phyloP scores from a whole-genome alignment of 2,888 invertebrate species.

The Torymus texanus region DNA sequence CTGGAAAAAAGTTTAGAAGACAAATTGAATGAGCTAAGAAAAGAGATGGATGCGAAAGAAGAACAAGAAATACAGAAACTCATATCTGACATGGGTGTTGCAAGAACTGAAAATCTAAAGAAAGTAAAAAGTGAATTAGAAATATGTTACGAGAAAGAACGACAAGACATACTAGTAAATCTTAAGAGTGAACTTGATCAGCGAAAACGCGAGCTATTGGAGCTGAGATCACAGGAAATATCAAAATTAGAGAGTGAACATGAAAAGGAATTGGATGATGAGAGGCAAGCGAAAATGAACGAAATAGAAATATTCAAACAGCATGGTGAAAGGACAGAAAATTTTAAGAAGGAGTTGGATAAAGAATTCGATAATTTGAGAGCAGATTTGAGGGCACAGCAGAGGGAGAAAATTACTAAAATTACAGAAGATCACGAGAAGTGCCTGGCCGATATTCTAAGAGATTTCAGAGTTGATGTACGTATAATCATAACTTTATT shows the following conservation, averaged over 20 bases:
- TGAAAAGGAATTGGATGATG: conserved; percentile 72
- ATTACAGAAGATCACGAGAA: conserved; percentile 74
- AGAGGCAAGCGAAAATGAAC: conserved; percentile 65
- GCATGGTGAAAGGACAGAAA: conserved; percentile 79
- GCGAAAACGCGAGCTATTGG: conserved; percentile 74
- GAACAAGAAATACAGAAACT: conserved; percentile 67
- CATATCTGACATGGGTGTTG: conserved; percentile 68
- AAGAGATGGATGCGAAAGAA: conserved; percentile 75
- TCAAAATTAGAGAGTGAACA: conserved; percentile 78
- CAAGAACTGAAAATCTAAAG: conserved; percentile 66
- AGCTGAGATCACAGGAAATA: conserved; percentile 76
- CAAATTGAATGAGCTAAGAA: conserved; percentile 75
- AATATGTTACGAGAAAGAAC: conserved; percentile 72
- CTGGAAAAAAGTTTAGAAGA: conserved; percentile 76
- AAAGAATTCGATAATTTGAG: conserved; percentile 71
- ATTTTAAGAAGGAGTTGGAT: conserved; percentile 77
- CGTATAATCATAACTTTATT: conserved; percentile 57
- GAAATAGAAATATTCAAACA: conserved; percentile 69
- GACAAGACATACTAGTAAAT: conserved; percentile 74
- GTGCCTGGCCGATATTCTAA: conserved; percentile 69
- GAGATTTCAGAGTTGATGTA: conserved; percentile 81
- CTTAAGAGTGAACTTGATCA: conserved; percentile 76
- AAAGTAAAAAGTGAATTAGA: conserved; percentile 70
- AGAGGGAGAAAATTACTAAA: conserved; percentile 70
- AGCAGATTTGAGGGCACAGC: conserved; percentile 66